phyloP scores from a whole-genome alignment of 92 coral and sea anemone genomes.

The Epizoanthus stellaris region DNA sequence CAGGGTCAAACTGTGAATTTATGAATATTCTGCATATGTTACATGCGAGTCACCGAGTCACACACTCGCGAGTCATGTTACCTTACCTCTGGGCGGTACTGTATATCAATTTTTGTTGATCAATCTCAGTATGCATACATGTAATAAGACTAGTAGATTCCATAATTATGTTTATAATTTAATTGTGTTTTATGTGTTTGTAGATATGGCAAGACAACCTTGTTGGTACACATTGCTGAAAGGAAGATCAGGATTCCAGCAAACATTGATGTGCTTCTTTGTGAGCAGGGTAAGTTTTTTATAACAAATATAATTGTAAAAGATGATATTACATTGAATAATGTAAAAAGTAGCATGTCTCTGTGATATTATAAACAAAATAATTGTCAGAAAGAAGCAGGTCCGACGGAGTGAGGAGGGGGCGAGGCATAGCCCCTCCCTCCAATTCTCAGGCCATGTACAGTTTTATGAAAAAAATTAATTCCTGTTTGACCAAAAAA shows the following conservation, averaged over 20 bases:
- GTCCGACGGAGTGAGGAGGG: too few species aligned
- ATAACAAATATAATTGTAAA: neutral
- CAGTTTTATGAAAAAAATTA: too few species aligned
- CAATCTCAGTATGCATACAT: neutral
- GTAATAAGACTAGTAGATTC: neutral
- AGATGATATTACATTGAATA: neutral
- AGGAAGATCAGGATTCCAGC: conserved; percentile 96
- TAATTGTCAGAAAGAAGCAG: too few species aligned
- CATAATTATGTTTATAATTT: neutral
- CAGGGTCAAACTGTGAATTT: too few species aligned
- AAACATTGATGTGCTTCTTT: conserved; percentile 94
- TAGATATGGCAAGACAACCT: conserved; percentile 96
- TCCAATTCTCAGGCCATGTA: too few species aligned
- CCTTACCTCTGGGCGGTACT: neutral
- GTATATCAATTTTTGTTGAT: too few species aligned
- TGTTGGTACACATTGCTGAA: conserved; percentile 90
- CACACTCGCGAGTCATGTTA: neutral
- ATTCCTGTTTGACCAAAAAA: too few species aligned
- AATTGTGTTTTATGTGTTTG: neutral
- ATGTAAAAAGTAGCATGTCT: neutral
- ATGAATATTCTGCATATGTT: too few species aligned
- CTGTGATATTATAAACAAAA: too few species aligned
- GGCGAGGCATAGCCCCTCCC: too few species aligned
- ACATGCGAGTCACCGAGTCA: too few species aligned
- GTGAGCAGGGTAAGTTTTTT: conserved; percentile 89